Base-by-base conservation (phyloP, 1,140 invertebrate genomes). In the Lasioglossum baleicum region DNA sequence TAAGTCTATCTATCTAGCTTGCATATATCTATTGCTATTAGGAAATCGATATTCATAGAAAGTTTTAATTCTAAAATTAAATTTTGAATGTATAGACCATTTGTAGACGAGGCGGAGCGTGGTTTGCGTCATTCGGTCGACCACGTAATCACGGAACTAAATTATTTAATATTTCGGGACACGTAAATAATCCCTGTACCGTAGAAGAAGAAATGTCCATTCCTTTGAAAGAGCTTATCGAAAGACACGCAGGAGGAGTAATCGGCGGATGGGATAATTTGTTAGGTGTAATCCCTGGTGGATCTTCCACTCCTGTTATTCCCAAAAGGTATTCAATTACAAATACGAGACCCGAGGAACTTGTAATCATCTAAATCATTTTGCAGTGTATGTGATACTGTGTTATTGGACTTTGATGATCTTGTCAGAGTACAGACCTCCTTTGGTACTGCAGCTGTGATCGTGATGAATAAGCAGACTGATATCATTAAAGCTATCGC, bases 171-270 rank as follows among this genome's bases (percentile, higher is more conserved):
- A 99, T 99, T 83, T 99, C 98, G 42, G 99, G 99, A 0, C 99
- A 99, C 92, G 99, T 99, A 0, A 99, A 99, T 90, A 98, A 96
- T 73, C 99, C 99, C 0, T 99, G 98, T 90, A 99, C 98, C 0
- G 99, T 99, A 0, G 99, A 99, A 92, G 99, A 99, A 91, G 99
- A 99, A 94, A 99, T 99, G 99, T 99, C 98, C 42, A 98, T 99
- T 83, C 98, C 99, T 0, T 93, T 99, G 58, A 98, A 96, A 88
- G 98, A 99, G 90, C 93, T 99, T 8, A 99, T 99, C 81, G 98
- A 99, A 92, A 94, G 96, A 73, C 99, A 99, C 92, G 97, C 97
- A 60, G 99, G 99, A 48, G 99, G 98, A 58, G 97, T 99, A 3
- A 96, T 95, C 82, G 99, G 99, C 11, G 99, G 99, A 44, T 99